Conservation (phyloP, 2,888 invertebrate genomes). For the Congeria kusceri region DNA sequence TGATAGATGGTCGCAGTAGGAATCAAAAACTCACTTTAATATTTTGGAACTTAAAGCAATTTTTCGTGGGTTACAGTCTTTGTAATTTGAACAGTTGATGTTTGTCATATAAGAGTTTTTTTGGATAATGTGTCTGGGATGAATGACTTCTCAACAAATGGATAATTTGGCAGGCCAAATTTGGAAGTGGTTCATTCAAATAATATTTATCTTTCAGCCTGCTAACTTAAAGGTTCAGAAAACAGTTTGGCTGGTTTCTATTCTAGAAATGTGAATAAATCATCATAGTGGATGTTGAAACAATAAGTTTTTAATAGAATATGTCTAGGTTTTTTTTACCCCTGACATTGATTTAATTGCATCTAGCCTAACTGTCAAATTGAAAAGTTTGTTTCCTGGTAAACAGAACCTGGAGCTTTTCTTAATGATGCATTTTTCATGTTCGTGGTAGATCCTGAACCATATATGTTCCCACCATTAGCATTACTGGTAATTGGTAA, state of each 20-base stretch:
- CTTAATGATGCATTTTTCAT: neutral
- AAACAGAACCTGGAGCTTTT: neutral
- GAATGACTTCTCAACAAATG: slow-evolving; percentile 6
- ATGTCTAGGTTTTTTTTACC: neutral
- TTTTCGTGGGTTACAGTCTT: no score
- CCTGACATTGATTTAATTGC: slow-evolving; percentile 8
- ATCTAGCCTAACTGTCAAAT: slow-evolving; percentile 1
- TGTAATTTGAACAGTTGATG: no score
- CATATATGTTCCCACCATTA: slow-evolving; percentile 52
- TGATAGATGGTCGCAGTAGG: no score
- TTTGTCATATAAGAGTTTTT: no score
- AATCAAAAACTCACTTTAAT: no score
- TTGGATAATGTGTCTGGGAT: slow-evolving; percentile 6
- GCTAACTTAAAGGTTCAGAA: no score
- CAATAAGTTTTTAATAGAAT: slow-evolving; percentile 1
- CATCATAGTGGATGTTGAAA: slow-evolving; percentile 11
- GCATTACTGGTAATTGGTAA: slow-evolving; percentile 31
- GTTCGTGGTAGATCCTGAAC: neutral
- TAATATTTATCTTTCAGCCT: neutral
- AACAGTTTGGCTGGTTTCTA: neutral
- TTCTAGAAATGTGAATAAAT: slow-evolving; percentile 3
- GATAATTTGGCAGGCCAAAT: neutral
- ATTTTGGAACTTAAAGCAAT: no score
- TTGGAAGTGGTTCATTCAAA: slow-evolving; percentile 2
- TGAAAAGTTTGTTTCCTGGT: slow-evolving; percentile 4